phyloP scores from a whole-genome alignment of 2,113 vertebrate species.

The Leucoraja erinaceus region DNA sequence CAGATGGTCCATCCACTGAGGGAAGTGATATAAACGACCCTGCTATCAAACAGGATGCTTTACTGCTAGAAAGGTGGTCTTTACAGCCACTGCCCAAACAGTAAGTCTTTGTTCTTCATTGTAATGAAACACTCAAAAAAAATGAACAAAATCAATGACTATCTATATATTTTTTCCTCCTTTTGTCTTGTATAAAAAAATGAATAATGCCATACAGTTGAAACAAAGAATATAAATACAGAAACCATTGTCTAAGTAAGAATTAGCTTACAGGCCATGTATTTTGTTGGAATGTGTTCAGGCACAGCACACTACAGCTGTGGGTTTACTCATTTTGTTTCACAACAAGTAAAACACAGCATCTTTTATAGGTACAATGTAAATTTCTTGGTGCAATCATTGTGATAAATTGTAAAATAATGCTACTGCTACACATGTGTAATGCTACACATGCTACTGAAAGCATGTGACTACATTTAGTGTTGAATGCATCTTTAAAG shows the following conservation, averaged over 20 bases:
- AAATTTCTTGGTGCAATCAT: not conserved
- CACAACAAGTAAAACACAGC: not conserved
- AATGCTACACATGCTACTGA: not conserved
- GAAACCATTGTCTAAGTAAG: not conserved
- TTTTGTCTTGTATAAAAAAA: not conserved
- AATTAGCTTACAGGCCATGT: not conserved
- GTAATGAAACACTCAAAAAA: not conserved
- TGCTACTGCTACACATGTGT: no score
- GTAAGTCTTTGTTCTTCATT: conserved; percentile 60
- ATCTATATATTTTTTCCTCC: not conserved
- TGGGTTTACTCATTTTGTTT: conserved; percentile 14
- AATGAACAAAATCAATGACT: not conserved
- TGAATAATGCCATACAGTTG: not conserved
- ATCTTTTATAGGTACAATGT: not conserved
- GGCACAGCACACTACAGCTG: not conserved
- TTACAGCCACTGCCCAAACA: conserved; percentile 89
- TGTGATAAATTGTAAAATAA: conserved; percentile 1
- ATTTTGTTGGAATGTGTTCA: not conserved
- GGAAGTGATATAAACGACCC: conserved; percentile 84
- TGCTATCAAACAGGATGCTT: conserved; percentile 87
- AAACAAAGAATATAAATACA: conserved; percentile 26
- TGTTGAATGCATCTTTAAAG: not conserved
- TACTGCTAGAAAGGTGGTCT: conserved; percentile 92
- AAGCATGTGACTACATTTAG: not conserved
- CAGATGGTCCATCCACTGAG: conserved; percentile 75